A percentile compares a stretch with the other conserved stretches of the same genome.
Evolutionary conservation across 2,797 vertebrate species (phyloP).

Genomic region (Sebastes hubbsi): DNA sequence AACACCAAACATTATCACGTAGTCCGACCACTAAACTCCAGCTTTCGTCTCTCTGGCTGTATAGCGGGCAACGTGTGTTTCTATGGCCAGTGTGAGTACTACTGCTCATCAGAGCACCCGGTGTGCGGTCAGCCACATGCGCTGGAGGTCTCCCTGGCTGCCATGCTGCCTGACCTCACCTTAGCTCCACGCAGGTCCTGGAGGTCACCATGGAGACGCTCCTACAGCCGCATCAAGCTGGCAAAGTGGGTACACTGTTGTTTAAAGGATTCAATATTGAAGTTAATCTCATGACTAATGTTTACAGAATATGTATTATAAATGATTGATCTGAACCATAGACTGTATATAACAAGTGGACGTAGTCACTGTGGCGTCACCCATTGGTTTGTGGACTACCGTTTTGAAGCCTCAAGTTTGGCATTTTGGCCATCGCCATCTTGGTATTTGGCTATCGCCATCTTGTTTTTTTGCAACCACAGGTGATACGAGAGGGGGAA

Average conservation of each 20-base stretch:
- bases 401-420: no score
- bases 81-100: conserved; percentile 91
- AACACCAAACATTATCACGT: neutral
- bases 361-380: no score
- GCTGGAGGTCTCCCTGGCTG: conserved; percentile 90
- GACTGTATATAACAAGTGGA: no score
- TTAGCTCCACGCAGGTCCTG: conserved; percentile 89
- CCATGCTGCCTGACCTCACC: conserved; percentile 87
- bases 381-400: no score
- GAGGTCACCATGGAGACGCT: conserved; percentile 93
- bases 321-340: neutral
- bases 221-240: conserved; percentile 89
- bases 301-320: neutral
- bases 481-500: no score
- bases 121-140: conserved; percentile 87
- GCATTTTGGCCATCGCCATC: no score
- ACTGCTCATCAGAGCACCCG: conserved; percentile 90
- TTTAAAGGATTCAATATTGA: neutral
- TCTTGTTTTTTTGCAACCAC: no score
- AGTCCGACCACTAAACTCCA: neutral
- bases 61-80: conserved; percentile 93
- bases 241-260: conserved; percentile 79
- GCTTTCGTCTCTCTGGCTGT: conserved; percentile 7
- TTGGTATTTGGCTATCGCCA: fast-evolving
- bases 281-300: neutral